Evolutionary conservation across 2,113 vertebrate species (phyloP).

Genomic region (Marmota flaviventris): DNA sequence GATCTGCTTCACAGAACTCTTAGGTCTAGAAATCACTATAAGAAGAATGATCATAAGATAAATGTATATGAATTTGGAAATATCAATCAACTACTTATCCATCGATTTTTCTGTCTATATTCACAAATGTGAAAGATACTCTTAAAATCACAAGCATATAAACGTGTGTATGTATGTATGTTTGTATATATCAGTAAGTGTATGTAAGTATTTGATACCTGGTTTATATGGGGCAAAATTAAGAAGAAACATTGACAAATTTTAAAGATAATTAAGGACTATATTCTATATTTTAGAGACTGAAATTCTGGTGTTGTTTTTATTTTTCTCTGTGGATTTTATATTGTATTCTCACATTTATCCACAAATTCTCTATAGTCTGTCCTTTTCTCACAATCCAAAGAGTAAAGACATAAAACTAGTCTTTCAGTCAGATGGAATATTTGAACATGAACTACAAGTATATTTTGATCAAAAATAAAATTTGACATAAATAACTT

Average conservation of each 20-base stretch:
- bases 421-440: neutral
- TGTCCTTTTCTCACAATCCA: neutral
- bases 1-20: neutral
- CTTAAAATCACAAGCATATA: neutral
- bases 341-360: neutral
- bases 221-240: neutral
- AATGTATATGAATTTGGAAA: neutral
- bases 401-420: neutral
- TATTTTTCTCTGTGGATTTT: neutral
- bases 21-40: neutral
- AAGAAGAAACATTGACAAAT: neutral
- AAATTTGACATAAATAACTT: neutral
- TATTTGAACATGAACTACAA: neutral
- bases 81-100: neutral
- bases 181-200: neutral
- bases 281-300: neutral
- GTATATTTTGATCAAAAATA: neutral
- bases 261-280: neutral
- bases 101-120: neutral
- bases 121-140: neutral
- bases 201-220: neutral
- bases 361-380: neutral
- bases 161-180: neutral
- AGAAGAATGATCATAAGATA: neutral
- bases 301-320: neutral